Base-by-base conservation (phyloP, 2,797 vertebrate species). In the Halcyon badia region DNA sequence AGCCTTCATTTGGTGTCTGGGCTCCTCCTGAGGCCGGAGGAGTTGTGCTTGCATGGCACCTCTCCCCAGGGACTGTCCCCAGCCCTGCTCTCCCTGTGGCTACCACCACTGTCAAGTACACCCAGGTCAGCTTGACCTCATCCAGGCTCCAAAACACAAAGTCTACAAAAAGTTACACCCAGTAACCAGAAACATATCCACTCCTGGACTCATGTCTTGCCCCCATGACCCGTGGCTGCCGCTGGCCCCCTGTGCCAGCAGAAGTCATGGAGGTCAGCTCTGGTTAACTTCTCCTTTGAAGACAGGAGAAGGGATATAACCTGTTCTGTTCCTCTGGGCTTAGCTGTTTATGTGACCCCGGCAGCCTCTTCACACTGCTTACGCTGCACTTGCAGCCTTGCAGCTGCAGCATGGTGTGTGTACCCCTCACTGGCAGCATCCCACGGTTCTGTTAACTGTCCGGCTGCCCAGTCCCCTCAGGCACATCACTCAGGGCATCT, bases 401-500 rank as follows among this genome's bases (percentile, higher is more conserved):
- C 49, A 48, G 83, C 54, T 61, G 56, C 65, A 66, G 48, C 25
- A 26, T 1, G 0, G 10, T 12, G 37, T 18, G 24, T 28, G 48
- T 54, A 6, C 14, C 30, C 42, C 72, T 51, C 0, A 0, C 57
- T 58, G 58, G 48, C 35, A 14, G 28, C 37, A 39, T 41, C 60
- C 48, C 69, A n/a, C 2, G 20, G 72, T 77, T 77, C 86, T 5
- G 1, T 9, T 58, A 57, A 60, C 57, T 46, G 21, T 51, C 73
- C 5, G 0, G 19, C 37, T 72, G 46, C 33, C 42, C 42, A 1
- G 0, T 54, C 19, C 44, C 60, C 28, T 49, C 0, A 2, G 31
- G 17, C 9, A 54, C 37, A 18, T 76, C 11, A 3, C 31, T 17
- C 12, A 4, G 41, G 7, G 35, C 37, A n/a, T 61, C 42, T 83